These are phyloP conservation scores for Cephalophus harveyi DNA, from an alignment of 2,113 vertebrate genomes.

Conservation along the genomic window DNA sequence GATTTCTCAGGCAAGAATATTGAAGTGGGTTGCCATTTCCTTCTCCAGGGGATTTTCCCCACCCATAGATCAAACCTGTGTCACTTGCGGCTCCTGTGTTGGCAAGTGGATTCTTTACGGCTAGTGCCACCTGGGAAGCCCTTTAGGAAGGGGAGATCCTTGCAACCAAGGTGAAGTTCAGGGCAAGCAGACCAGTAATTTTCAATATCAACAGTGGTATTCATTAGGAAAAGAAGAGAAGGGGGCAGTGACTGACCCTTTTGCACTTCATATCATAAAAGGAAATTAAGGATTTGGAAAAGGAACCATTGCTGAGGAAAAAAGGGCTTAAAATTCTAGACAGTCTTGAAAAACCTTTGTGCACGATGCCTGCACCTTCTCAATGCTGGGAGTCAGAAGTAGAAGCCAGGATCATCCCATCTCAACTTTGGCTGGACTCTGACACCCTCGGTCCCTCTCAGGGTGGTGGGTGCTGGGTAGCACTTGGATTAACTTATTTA, in stretches of 20 bases:
- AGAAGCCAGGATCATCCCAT: neutral
- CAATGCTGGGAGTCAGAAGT: neutral
- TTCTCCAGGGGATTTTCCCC: neutral
- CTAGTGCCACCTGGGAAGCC: neutral
- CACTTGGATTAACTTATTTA: neutral
- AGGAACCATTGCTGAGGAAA: neutral
- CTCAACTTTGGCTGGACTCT: neutral
- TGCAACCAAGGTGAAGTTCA: neutral
- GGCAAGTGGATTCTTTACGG: neutral
- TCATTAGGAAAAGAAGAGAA: neutral
- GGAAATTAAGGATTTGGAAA: neutral
- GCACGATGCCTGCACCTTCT: neutral
- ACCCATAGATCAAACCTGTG: neutral
- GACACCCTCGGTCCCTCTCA: neutral
- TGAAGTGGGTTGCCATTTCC: neutral
- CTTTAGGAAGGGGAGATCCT: neutral
- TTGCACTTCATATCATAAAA: neutral
- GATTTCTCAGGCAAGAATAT: neutral
- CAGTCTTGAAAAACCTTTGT: neutral
- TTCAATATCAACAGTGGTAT: neutral
- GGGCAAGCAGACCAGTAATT: neutral
- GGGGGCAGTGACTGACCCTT: accelerated
- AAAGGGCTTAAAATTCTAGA: neutral
- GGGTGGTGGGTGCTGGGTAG: accelerated
- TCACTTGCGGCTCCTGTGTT: neutral